These are phyloP conservation scores for Diabrotica balteata DNA, from an alignment of 2,888 invertebrate species.

Conservation along the genomic window DNA sequence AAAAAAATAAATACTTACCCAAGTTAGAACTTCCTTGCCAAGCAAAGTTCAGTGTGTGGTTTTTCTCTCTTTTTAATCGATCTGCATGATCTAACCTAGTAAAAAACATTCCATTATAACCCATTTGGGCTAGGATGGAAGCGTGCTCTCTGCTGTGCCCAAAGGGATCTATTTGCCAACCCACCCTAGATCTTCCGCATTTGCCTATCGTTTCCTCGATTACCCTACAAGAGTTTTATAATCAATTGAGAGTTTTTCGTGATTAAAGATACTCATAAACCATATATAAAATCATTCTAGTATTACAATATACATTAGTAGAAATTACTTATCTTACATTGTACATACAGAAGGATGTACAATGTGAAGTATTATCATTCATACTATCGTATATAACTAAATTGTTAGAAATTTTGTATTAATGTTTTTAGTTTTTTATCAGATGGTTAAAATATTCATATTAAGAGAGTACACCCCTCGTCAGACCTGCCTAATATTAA, in stretches of 20 bases:
- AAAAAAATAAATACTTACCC: slow-evolving; percentile 55
- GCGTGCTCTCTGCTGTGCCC: slow-evolving; percentile 79
- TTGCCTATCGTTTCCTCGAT: slow-evolving; percentile 70
- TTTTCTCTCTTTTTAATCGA: slow-evolving; percentile 64
- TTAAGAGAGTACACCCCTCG: too few species aligned
- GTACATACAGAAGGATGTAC: too few species aligned
- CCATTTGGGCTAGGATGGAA: slow-evolving; percentile 70
- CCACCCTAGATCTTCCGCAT: slow-evolving; percentile 77
- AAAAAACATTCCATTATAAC: slow-evolving; percentile 76
- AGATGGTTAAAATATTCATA: too few species aligned
- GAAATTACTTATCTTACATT: too few species aligned
- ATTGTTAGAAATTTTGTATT: too few species aligned
- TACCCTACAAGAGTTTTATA: slow-evolving; percentile 4
- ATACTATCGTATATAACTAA: too few species aligned
- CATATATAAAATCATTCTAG: background rate
- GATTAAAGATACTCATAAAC: background rate
- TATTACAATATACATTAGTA: background rate
- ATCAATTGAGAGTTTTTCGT: background rate
- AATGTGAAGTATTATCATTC: too few species aligned
- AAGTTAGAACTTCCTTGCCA: slow-evolving; percentile 71
- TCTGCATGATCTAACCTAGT: slow-evolving; percentile 75
- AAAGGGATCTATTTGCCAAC: slow-evolving; percentile 90
- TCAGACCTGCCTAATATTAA: too few species aligned
- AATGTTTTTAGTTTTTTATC: too few species aligned
- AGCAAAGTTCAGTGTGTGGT: slow-evolving; percentile 72